Percentiles rank a stretch among this genome's conserved stretches.
These are phyloP conservation scores for Pachyrhynchus sulphureomaculatus DNA, from an alignment of 1,140 invertebrate species.

Conservation along the genomic window DNA sequence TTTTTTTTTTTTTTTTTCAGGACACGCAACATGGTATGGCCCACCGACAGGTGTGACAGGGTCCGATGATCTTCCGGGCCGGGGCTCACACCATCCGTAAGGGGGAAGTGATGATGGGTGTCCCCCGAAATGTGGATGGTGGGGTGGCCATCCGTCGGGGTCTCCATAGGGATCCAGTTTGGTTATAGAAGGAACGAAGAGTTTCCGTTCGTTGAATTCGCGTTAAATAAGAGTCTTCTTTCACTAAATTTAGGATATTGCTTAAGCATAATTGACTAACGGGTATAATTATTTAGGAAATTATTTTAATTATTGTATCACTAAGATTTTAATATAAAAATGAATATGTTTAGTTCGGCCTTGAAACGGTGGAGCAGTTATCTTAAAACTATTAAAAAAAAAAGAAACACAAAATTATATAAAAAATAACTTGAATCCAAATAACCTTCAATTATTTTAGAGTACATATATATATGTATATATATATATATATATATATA, in stretches of 20 bases:
- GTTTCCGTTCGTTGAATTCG: background rate
- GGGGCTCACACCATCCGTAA: slow-evolving; percentile 46
- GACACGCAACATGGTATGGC: slow-evolving; percentile 55
- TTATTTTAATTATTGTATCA: too few species aligned
- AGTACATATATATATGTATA: too few species aligned
- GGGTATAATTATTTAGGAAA: too few species aligned
- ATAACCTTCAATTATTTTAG: too few species aligned
- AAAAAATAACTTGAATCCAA: too few species aligned
- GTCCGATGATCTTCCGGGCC: slow-evolving; percentile 48
- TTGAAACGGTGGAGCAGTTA: too few species aligned
- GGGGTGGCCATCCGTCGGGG: slow-evolving; percentile 44
- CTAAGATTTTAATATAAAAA: too few species aligned
- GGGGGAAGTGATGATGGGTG: slow-evolving; percentile 37
- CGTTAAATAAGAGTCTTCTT: background rate
- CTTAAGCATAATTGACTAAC: slow-evolving; percentile 15
- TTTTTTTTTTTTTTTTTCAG: too few species aligned
- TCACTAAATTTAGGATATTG: background rate
- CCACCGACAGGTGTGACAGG: slow-evolving; percentile 49
- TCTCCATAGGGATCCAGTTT: slow-evolving; percentile 50
- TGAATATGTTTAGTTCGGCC: too few species aligned
- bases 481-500: too few species aligned
- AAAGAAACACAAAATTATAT: too few species aligned
- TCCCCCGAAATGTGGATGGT: slow-evolving; percentile 35
- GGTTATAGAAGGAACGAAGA: slow-evolving; percentile 12
- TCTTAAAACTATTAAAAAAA: too few species aligned